Evolutionary conservation across 2,113 vertebrate species (phyloP).

Genomic region (Pteropus alecto): DNA sequence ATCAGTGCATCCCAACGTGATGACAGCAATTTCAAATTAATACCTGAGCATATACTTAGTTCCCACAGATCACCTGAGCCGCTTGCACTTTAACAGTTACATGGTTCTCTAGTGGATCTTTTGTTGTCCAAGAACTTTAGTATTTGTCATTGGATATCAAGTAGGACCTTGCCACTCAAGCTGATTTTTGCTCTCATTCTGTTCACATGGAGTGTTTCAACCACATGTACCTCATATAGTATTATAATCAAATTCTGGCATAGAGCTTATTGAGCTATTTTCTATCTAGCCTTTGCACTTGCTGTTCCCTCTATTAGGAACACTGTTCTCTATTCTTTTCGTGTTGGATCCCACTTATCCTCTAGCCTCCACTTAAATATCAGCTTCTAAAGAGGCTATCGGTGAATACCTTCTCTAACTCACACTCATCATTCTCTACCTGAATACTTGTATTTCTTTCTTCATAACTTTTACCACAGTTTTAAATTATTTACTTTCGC

Average conservation of each 20-base stretch:
- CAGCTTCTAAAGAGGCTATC: neutral
- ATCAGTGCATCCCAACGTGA: neutral
- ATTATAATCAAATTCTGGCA: neutral
- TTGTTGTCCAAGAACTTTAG: neutral
- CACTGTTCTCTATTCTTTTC: neutral
- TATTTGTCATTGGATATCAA: neutral
- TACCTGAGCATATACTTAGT: neutral
- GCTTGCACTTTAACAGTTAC: neutral
- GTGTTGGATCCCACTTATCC: neutral
- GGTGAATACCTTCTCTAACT: neutral
- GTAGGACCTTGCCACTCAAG: neutral
- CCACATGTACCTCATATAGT: neutral
- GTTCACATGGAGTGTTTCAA: neutral
- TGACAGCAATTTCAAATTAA: neutral
- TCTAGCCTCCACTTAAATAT: neutral
- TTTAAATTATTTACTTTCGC: neutral
- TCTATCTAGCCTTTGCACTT: neutral
- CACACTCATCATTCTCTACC: neutral
- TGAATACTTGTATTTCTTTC: neutral
- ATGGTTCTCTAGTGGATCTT: neutral
- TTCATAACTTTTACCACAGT: neutral
- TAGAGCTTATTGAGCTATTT: neutral
- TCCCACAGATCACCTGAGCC: neutral
- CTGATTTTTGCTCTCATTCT: neutral
- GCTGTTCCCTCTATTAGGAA: fast-evolving